These are phyloP conservation scores for Sminthurinus aureus DNA, from an alignment of 2,888 invertebrate species.

Conservation along the genomic window DNA sequence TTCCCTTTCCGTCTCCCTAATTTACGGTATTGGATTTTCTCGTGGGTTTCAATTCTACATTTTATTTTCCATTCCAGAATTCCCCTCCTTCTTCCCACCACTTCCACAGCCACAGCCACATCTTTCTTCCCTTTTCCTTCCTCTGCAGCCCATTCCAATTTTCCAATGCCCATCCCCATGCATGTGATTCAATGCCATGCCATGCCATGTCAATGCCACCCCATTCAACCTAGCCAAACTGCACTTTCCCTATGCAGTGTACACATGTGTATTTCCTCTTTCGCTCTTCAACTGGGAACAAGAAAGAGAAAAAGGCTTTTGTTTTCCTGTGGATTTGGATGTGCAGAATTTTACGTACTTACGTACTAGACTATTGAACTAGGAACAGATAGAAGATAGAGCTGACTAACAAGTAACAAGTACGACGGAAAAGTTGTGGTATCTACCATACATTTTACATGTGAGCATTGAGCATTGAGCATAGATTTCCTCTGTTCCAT, in stretches of 20 bases:
- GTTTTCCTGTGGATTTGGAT: background rate
- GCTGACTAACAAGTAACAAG: background rate
- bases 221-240: background rate
- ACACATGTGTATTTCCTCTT: no score
- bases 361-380: background rate
- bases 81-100: no score
- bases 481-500: no score
- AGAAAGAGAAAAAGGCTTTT: background rate
- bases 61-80: conserved; percentile 24
- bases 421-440: background rate
- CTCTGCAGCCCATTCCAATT: background rate
- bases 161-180: no score
- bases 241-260: no score
- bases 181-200: no score
- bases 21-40: conserved; percentile 40
- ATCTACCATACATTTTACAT: background rate
- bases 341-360: background rate
- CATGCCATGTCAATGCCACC: background rate
- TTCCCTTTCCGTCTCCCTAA: conserved; percentile 29
- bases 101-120: conserved; percentile 23
- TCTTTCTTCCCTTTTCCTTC: background rate
- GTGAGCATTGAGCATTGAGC: no score
- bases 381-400: no score
- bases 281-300: no score
- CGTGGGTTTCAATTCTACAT: conserved; percentile 10